Base-by-base conservation (phyloP, 1,140 invertebrate genomes). In the Macrobrachium nipponense region DNA sequence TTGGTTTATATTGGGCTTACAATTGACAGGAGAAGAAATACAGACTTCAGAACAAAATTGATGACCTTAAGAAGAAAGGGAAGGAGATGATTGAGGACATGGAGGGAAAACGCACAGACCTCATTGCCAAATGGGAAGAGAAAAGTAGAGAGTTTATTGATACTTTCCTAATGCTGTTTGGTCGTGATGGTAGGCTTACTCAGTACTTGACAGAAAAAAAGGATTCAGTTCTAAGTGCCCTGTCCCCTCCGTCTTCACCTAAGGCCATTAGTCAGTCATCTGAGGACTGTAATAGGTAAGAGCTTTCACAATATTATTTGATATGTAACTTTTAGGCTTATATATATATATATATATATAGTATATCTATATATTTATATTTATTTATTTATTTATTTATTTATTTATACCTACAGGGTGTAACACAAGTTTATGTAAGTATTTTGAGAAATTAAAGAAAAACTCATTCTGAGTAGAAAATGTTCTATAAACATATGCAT, bases 11-110 rank as follows among this genome's bases (percentile, higher is more conserved):
- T 3, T 8, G 51, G 12, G 51, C 12, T 51, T 51, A 8, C 51
- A 51, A 51, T 27, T 70, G 12, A 11, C 83, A 92, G 93, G 92
- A 91, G 80, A 89, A 89, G 77, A 84, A 87, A 60, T 89, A 89
- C 64, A 77, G 88, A 43, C 85, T 89, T 23, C 88, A 89, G 75
- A 89, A 89, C 59, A 89, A 86, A 73, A 79, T 89, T 80, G 88
- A 89, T 80, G 86, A 89, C 66, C 85, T 89, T 8, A 89, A 89
- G 70, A 89, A 89, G 72, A 86, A 86, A 59, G 88, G 88, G 4
- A 89, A 89, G 62, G 88, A 89, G n/a, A 87, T 89, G 82, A 60
- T 89, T 44, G 86, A 80, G 23, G 88, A 87, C 58, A 87, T 87
- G 43, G 82, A 87, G 36, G 88, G 86, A 51, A 87, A 87, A 23